Evolutionary conservation across 2,113 vertebrate genomes (phyloP).

Genomic region (Microcebus griseorufus): DNA sequence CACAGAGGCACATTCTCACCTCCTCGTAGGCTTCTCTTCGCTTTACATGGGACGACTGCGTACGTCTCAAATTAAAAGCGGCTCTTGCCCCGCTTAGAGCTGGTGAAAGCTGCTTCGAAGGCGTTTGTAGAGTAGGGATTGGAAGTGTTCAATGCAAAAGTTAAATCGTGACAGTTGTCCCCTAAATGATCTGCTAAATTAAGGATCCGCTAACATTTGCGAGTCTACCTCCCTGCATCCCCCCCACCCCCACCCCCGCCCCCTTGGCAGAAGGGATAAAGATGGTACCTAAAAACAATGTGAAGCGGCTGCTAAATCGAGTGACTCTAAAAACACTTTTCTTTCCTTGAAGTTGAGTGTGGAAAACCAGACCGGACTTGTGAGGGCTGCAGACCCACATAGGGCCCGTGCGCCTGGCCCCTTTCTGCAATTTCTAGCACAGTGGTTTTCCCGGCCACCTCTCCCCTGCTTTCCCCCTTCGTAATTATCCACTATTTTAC

Average conservation of each 20-base stretch:
- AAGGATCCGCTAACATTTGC: slow-evolving; percentile 58
- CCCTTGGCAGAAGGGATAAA: slow-evolving; percentile 60
- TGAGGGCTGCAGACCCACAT: fast-evolving
- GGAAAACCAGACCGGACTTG: slow-evolving; percentile 27
- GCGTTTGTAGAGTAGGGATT: neutral
- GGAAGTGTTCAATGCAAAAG: neutral
- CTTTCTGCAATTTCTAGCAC: slow-evolving; percentile 48
- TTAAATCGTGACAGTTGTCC: slow-evolving; percentile 63
- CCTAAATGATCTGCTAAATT: slow-evolving; percentile 69
- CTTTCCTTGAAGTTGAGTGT: slow-evolving; percentile 42
- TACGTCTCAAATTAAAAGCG: neutral
- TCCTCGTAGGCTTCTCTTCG: neutral
- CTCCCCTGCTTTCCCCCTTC: slow-evolving; percentile 38
- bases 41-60: neutral
- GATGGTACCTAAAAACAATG: slow-evolving; percentile 51
- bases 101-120: slow-evolving; percentile 27
- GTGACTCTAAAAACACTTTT: slow-evolving; percentile 62
- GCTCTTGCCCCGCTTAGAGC: neutral
- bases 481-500: slow-evolving; percentile 81
- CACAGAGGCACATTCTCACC: neutral
- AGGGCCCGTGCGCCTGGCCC: neutral
- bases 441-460: slow-evolving; percentile 49
- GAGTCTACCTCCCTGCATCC: slow-evolving; percentile 34
- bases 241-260: neutral
- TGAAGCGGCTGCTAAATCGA: slow-evolving; percentile 58